Evolutionary conservation across 2,113 vertebrate species (phyloP).

Genomic region (Pongo abelii): DNA sequence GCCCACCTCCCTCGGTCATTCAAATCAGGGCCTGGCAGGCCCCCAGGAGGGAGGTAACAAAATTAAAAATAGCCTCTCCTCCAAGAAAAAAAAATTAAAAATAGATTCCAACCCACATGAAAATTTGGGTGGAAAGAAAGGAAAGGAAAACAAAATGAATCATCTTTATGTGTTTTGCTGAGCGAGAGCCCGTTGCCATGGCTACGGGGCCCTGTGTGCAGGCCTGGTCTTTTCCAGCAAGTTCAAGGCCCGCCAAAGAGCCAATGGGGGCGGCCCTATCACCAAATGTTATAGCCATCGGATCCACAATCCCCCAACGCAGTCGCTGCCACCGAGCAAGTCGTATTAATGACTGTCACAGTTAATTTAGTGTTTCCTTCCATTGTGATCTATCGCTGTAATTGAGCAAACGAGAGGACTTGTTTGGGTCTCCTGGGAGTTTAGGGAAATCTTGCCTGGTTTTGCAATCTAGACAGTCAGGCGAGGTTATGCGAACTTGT

Average conservation of each 20-base stretch:
- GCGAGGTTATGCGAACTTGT: slow-evolving; percentile 58
- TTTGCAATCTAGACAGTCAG: slow-evolving; percentile 67
- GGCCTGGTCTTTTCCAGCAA: slow-evolving; percentile 75
- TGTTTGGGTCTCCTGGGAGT: slow-evolving; percentile 55
- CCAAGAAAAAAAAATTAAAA: slow-evolving; percentile 80
- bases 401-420: slow-evolving; percentile 65
- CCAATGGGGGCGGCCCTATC: slow-evolving; percentile 18
- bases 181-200: slow-evolving; percentile 74
- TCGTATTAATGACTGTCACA: slow-evolving; percentile 70
- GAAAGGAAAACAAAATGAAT: slow-evolving; percentile 82
- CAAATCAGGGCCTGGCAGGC: slow-evolving; percentile 44
- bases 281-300: slow-evolving; percentile 58
- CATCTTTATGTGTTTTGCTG: slow-evolving; percentile 81
- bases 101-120: slow-evolving; percentile 78
- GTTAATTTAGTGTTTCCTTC: slow-evolving; percentile 69
- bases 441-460: slow-evolving; percentile 70
- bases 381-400: slow-evolving; percentile 67
- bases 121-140: slow-evolving; percentile 80
- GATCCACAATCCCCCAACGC: slow-evolving; percentile 50
- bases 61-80: slow-evolving; percentile 78
- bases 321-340: slow-evolving; percentile 43
- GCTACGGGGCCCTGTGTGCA: slow-evolving; percentile 70
- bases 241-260: slow-evolving; percentile 75
- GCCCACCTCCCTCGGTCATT: slow-evolving; percentile 49
- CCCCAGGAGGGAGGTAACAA: slow-evolving; percentile 66